These are phyloP conservation scores for Anneissia japonica DNA, from an alignment of 35 echinoderm and acorn worm species.

Conservation along the genomic window DNA sequence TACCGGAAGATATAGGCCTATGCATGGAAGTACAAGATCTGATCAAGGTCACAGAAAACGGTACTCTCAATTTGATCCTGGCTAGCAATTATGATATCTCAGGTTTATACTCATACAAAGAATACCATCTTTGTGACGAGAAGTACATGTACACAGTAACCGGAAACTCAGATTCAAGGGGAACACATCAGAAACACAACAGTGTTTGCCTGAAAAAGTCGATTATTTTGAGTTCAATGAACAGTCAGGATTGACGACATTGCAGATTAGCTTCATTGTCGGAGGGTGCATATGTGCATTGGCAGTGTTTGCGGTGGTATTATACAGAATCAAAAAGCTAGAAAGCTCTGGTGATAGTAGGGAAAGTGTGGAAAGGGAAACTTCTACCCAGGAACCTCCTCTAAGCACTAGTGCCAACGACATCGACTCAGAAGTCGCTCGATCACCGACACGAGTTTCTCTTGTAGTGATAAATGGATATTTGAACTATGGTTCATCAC, in stretches of 20 bases:
- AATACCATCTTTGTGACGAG: neutral
- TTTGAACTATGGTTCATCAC: neutral
- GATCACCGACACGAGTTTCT: too few species aligned
- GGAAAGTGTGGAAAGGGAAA: too few species aligned
- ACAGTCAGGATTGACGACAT: neutral
- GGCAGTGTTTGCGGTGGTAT: too few species aligned
- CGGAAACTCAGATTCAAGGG: too few species aligned
- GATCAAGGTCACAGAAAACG: neutral
- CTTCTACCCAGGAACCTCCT: too few species aligned
- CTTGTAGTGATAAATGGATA: neutral
- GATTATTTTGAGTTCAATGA: neutral
- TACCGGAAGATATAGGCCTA: neutral
- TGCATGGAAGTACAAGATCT: neutral
- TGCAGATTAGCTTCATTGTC: neutral
- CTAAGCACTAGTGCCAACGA: too few species aligned
- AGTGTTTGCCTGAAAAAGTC: neutral
- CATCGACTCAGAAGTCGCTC: too few species aligned
- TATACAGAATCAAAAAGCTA: too few species aligned
- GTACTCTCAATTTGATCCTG: neutral
- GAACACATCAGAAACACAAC: too few species aligned
- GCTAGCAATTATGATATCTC: neutral
- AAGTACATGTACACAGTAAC: neutral
- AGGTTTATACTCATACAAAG: neutral
- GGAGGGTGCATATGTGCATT: too few species aligned
- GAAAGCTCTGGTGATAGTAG: too few species aligned